These are phyloP conservation scores for Trachelus tabidus DNA, from an alignment of 2,888 invertebrate genomes.

Conservation along the genomic window DNA sequence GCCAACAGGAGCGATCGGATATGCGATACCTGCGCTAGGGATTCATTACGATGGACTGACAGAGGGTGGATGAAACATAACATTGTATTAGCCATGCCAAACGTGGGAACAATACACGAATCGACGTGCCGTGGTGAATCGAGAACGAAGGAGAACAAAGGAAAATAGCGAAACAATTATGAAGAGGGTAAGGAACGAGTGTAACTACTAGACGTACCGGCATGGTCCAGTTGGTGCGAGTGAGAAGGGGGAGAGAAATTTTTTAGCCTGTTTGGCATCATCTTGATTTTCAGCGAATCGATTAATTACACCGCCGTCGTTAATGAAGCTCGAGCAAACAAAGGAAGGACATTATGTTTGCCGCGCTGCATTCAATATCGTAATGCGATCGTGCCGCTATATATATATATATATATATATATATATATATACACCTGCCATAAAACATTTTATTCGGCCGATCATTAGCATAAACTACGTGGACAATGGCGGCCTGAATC, in stretches of 20 bases:
- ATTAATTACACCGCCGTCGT: constrained; percentile 52
- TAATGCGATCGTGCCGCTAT: constrained; percentile 42
- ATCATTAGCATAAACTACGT: constrained; percentile 26
- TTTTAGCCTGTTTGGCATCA: constrained; percentile 15
- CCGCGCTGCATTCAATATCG: constrained; percentile 46
- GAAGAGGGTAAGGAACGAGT: background rate
- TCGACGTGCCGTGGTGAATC: background rate
- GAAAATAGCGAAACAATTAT: background rate
- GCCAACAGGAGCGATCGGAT: background rate
- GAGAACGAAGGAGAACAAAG: background rate
- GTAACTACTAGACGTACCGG: background rate
- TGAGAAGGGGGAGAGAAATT: background rate
- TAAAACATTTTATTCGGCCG: constrained; percentile 16
- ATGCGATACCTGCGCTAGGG: background rate
- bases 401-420: constrained; percentile 13
- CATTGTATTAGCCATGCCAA: background rate
- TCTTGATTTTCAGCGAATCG: constrained; percentile 40
- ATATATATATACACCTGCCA: constrained; percentile 26
- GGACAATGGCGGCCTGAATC: constrained; percentile 28
- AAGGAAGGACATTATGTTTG: constrained; percentile 15
- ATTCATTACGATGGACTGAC: background rate
- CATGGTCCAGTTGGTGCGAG: no score
- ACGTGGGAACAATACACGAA: background rate
- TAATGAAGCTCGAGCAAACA: constrained; percentile 46
- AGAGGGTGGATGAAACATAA: background rate